Conservation (phyloP, 2,888 invertebrate genomes). For the Nezara viridula region DNA sequence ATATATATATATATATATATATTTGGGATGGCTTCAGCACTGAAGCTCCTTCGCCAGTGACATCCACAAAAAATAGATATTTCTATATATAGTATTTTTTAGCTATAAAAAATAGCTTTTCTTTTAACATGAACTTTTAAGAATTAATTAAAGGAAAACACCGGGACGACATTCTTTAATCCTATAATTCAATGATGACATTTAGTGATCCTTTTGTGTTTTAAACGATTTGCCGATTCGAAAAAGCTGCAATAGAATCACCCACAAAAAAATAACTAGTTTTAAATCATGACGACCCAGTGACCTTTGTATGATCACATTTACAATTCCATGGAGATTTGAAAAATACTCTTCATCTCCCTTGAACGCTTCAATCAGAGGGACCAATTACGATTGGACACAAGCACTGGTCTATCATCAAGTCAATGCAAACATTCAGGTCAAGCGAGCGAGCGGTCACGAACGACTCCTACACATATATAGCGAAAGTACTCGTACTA, state of each 20-base stretch:
- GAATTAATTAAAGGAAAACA: no score
- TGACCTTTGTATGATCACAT: background rate
- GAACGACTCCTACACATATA: constrained; percentile 6
- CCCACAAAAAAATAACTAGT: background rate
- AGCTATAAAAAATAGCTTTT: no score
- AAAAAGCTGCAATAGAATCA: background rate
- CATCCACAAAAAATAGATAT: no score
- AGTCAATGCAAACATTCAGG: constrained; percentile 12
- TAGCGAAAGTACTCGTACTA: background rate
- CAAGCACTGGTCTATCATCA: background rate
- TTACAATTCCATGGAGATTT: constrained; percentile 3
- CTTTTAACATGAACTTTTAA: no score
- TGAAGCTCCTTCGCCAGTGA: no score
- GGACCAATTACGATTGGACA: background rate
- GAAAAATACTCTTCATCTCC: constrained; percentile 5
- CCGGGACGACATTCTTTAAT: no score
- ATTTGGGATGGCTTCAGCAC: no score
- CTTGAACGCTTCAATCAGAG: background rate
- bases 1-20: no score
- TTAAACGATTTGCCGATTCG: background rate
- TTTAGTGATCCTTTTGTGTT: background rate
- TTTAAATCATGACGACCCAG: background rate
- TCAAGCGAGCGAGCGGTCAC: constrained; percentile 19
- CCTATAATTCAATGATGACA: no score
- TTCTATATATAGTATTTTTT: no score